Percentiles rank a stretch among this genome's conserved stretches.
Conservation (phyloP, 2,113 vertebrate species). For the Cervus canadensis region DNA sequence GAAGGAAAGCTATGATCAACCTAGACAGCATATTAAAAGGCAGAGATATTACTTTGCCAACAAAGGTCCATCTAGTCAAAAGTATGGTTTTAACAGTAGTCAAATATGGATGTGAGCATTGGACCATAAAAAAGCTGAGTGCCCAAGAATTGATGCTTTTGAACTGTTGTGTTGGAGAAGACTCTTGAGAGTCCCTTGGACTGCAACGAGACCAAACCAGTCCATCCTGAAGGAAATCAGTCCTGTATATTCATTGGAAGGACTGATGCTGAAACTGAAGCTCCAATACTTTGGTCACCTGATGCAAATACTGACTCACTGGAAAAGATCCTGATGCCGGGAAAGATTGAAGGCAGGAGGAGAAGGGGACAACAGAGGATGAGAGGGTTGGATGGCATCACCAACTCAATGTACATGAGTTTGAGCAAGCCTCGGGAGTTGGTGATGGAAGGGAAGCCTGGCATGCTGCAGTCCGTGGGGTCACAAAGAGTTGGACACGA, state of each 20-base stretch:
- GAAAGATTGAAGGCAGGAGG: not conserved
- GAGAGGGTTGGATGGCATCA: not conserved
- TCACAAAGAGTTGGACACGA: not conserved
- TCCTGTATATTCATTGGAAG: not conserved
- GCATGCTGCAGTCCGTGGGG: accelerated
- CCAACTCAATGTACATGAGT: not conserved
- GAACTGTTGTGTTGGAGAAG: not conserved
- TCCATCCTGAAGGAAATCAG: not conserved
- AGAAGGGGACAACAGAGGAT: not conserved
- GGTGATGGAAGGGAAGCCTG: not conserved
- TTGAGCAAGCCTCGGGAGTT: not conserved
- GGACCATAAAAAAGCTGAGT: not conserved
- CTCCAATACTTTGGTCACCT: not conserved
- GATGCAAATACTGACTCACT: not conserved
- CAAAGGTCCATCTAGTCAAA: not conserved
- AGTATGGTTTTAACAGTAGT: not conserved
- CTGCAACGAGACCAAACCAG: not conserved
- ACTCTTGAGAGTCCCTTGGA: not conserved
- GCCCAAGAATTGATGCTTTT: not conserved
- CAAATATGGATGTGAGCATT: not conserved
- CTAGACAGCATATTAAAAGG: not conserved
- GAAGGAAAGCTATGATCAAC: not conserved
- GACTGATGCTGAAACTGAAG: not conserved
- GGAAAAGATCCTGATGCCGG: not conserved
- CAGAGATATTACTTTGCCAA: not conserved